A percentile compares a stretch with the other conserved stretches of the same genome.
These are phyloP conservation scores for Antennarius striatus DNA, from an alignment of 2,113 vertebrate genomes.

Conservation along the genomic window DNA sequence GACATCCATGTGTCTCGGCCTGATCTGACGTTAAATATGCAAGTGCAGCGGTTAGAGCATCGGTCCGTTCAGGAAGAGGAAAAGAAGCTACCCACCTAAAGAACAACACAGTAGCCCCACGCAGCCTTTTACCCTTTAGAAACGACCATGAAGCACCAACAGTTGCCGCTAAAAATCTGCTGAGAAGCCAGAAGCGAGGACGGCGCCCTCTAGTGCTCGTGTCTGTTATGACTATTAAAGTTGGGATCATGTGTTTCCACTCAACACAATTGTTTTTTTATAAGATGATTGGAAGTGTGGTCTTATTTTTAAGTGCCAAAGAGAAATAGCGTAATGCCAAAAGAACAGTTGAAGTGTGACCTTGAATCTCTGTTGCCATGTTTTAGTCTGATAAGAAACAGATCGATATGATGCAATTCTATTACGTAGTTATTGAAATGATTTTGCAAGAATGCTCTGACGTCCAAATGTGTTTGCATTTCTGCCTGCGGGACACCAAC, in stretches of 20 bases:
- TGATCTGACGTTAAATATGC: conserved; percentile 9
- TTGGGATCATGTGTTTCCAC: no score
- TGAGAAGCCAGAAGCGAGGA: neutral
- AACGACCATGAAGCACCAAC: conserved; percentile 35
- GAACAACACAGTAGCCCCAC: neutral
- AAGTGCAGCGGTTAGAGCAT: conserved; percentile 24
- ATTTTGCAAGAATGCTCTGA: no score
- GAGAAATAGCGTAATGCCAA: conserved; percentile 6
- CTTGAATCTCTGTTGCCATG: neutral
- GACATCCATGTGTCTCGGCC: conserved; percentile 15
- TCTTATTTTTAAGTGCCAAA: conserved; percentile 39
- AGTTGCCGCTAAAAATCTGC: neutral
- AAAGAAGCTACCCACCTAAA: conserved; percentile 1
- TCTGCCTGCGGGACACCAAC: conserved; percentile 14
- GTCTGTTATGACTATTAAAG: no score
- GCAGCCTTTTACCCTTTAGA: neutral
- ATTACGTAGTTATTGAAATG: no score
- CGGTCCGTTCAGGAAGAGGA: neutral
- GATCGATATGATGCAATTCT: conserved; percentile 19
- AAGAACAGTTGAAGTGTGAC: conserved; percentile 9
- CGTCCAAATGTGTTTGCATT: conserved; percentile 3
- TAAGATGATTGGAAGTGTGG: no score
- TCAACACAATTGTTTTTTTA: no score
- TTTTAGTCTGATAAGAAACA: conserved; percentile 1
- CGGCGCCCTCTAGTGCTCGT: no score